These are phyloP conservation scores for Hololepta plana DNA, from an alignment of 2,888 invertebrate genomes.

Conservation along the genomic window DNA sequence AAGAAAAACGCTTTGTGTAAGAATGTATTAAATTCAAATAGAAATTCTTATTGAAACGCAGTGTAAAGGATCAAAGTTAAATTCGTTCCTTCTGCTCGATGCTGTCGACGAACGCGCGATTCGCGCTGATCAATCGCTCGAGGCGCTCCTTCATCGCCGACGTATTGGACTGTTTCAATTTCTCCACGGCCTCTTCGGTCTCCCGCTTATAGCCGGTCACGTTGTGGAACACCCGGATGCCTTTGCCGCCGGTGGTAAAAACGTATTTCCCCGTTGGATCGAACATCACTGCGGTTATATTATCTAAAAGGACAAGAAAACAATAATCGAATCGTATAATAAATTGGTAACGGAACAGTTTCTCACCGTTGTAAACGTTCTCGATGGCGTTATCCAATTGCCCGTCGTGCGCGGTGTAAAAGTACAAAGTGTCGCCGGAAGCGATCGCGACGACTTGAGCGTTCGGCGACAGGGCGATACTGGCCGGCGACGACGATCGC, in stretches of 20 bases:
- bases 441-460: conserved; percentile 60
- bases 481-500: conserved; percentile 33
- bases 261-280: conserved; percentile 58
- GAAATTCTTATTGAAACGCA: no score
- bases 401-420: conserved; percentile 52
- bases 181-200: conserved; percentile 29
- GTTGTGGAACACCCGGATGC: conserved; percentile 64
- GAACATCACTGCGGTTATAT: conserved; percentile 50
- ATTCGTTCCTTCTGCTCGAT: conserved; percentile 8
- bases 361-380: conserved; percentile 33
- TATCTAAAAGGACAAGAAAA: conserved; percentile 32
- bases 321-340: conserved; percentile 1
- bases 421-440: conserved; percentile 39
- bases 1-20: no score
- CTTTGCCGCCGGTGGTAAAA: conserved; percentile 55
- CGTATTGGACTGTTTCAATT: conserved; percentile 39
- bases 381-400: conserved; percentile 46
- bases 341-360: no score
- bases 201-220: conserved; percentile 42
- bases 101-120: conserved; percentile 27
- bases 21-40: no score
- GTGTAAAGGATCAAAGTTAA: no score
- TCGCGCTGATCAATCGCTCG: conserved; percentile 45
- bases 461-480: conserved; percentile 60
- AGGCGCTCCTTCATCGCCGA: conserved; percentile 63